Conservation (phyloP, 1,140 invertebrate species). For the Plutomurus gul region DNA sequence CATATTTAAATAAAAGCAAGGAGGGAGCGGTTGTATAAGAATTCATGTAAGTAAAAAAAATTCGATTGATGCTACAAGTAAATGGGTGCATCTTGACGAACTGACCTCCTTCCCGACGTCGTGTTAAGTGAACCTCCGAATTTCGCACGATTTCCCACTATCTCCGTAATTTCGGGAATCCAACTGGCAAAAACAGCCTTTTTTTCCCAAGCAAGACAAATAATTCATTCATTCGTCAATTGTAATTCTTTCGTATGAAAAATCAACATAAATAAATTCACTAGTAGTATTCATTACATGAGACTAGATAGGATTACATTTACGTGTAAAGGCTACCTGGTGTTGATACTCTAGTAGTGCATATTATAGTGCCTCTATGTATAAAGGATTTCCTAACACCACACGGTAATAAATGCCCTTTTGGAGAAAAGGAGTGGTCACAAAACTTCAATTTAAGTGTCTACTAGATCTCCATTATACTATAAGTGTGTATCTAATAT, state of each 20-base stretch:
- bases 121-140: constrained; percentile 93
- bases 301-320: neutral
- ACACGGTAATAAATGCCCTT: too few relatives aligned
- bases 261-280: constrained; percentile 1
- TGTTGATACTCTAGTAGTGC: neutral
- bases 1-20: neutral
- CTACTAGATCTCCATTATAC: too few relatives aligned
- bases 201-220: constrained; percentile 36
- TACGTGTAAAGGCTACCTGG: neutral
- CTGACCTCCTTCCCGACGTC: constrained; percentile 92
- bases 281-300: neutral
- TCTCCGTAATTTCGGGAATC: constrained; percentile 97
- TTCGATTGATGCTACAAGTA: constrained; percentile 34
- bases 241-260: constrained; percentile 23
- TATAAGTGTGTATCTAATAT: too few relatives aligned
- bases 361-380: neutral
- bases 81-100: constrained; percentile 26
- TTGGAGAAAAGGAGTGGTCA: too few relatives aligned
- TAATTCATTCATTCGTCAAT: constrained; percentile 35
- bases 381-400: too few relatives aligned
- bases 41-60: constrained; percentile 13
- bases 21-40: constrained; percentile 36
- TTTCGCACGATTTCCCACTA: constrained; percentile 95
- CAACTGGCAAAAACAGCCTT: constrained; percentile 98
- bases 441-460: too few relatives aligned